Evolutionary conservation across 2,888 invertebrate species (phyloP), one percentile per base, ranked within the genome.

Genomic region (Melanophora roralis): DNA sequence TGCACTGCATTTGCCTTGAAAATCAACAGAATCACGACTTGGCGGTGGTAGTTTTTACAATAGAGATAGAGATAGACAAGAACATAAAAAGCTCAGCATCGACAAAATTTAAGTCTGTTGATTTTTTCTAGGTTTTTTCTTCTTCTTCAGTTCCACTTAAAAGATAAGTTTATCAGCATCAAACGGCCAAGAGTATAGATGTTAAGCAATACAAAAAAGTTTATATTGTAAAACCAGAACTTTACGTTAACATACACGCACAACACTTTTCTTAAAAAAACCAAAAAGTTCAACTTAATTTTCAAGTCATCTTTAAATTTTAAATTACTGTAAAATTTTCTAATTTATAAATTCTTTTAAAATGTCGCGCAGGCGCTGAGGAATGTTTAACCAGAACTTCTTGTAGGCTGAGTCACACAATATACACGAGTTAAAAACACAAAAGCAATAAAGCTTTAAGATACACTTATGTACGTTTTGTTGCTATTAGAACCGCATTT

Each of bases 1-100:
- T 84, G 85, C 82, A 85, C 85, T 85, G 83, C 75, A 83, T 83
- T 85, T 84, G 84, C 85, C 83, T 84, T 84, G 82, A 83, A 84
- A 79, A 71, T 57, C 76, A 74, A 78, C 71, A 82, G 78, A 83
- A 80, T 77, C 71, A 76, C 82, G 78, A 75, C 79, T n/a, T 74
- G 71, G 49, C 68, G 72, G 64, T 80, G 72, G 80, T 45, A 65
- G 49, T 51, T 67, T 67, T 73, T 67, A 59, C 51, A 68, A 64
- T 65, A 75, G 60, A 72, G 55, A 65, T 60, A 57, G 40, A 57
- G 40, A 68, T 72, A 73, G 68, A 76, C 71, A 67, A 73, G 59
- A 59, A 62, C 57, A 62, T 43, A 57, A 27, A 60, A 73, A 76
- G 57, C 57, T 69, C 65, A 73, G 68, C 68, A 80, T 80, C 80